phyloP scores from a whole-genome alignment of 1,140 invertebrate genomes.

The Vanessa tameamea region DNA sequence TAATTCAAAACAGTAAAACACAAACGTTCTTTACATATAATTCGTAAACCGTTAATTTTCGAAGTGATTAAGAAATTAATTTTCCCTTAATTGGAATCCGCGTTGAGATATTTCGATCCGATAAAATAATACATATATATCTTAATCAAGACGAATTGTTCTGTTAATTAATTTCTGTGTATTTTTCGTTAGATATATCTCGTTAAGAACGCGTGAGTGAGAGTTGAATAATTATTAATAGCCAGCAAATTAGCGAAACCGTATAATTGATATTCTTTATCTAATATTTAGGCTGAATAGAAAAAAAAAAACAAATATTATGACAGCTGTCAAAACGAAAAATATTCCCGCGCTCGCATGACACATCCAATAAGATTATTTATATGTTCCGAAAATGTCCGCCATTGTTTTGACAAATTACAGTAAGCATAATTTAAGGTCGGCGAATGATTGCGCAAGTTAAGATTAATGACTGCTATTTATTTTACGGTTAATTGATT shows the following conservation, averaged over 20 bases:
- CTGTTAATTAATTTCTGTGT: not conserved
- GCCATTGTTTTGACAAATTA: constrained; percentile 30
- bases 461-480: constrained; percentile 18
- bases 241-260: not conserved
- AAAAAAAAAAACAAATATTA: too few relatives aligned
- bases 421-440: constrained; percentile 5
- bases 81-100: constrained; percentile 1
- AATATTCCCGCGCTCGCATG: not conserved
- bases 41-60: not conserved
- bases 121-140: not conserved
- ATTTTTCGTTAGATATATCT: too few relatives aligned
- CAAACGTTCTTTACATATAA: not conserved
- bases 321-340: constrained; percentile 1
- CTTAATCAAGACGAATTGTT: not conserved
- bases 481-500: constrained; percentile 9
- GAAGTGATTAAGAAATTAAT: not conserved
- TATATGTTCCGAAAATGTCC: constrained; percentile 16
- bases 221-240: too few relatives aligned
- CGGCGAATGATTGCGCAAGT: constrained; percentile 1
- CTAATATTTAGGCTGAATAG: too few relatives aligned
- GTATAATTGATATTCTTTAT: too few relatives aligned
- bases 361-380: constrained; percentile 15
- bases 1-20: not conserved
- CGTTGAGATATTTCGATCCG: not conserved
- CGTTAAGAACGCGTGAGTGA: not conserved